These are phyloP conservation scores for Phalloptychus januarius DNA, from an alignment of 2,797 vertebrate species.

Conservation along the genomic window DNA sequence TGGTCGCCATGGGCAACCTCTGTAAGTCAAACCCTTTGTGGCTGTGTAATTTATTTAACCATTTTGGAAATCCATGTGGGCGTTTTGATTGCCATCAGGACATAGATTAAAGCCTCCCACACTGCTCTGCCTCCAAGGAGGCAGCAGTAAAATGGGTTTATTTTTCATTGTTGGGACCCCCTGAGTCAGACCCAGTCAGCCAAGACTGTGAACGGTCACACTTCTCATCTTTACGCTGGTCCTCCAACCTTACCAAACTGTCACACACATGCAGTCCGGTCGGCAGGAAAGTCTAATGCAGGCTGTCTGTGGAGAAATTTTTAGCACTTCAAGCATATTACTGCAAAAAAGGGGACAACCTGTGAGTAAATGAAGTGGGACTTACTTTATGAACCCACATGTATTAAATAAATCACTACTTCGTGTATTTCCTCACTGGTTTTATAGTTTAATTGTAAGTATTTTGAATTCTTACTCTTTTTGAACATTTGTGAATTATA, in stretches of 20 bases:
- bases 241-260: conserved; percentile 13
- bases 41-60: conserved; percentile 70
- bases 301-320: conserved; percentile 17
- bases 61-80: conserved; percentile 70
- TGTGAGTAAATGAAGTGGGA: neutral
- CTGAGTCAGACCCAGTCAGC: conserved; percentile 47
- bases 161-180: conserved; percentile 60
- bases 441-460: neutral
- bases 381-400: neutral
- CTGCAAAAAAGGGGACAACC: neutral
- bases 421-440: neutral
- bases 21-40: conserved; percentile 56
- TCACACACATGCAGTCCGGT: conserved; percentile 1
- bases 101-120: conserved; percentile 75
- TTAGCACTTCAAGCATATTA: conserved; percentile 5
- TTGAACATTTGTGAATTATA: neutral
- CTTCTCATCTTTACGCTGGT: conserved; percentile 42
- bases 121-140: conserved; percentile 53
- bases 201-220: conserved; percentile 42
- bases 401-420: neutral
- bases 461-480: neutral
- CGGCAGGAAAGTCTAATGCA: neutral
- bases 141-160: conserved; percentile 54
- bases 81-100: conserved; percentile 64
- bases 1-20: conserved; percentile 57